Percentiles rank a stretch among this genome's conserved stretches.
These are phyloP conservation scores for cattle (Bos taurus) DNA, from an alignment of 2,113 vertebrate genomes.

Conservation along the genomic window DNA sequence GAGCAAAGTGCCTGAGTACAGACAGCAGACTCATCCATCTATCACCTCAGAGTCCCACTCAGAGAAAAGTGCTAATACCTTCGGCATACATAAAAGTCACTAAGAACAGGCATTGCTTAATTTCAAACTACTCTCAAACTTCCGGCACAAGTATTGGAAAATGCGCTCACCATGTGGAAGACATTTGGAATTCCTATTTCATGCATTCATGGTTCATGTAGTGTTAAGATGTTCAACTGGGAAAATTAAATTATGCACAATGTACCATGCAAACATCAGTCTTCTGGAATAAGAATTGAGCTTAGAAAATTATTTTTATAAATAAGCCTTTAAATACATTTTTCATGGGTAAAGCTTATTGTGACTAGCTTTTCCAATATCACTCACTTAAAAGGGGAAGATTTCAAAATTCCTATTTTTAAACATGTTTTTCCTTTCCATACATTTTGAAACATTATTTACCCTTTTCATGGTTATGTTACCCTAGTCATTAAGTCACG, in stretches of 20 bases:
- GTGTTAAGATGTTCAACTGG: slow-evolving; percentile 57
- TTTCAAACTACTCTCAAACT: slow-evolving; percentile 49
- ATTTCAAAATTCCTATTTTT: neutral
- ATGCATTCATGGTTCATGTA: slow-evolving; percentile 55
- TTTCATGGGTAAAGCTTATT: neutral
- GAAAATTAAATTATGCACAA: slow-evolving; percentile 64
- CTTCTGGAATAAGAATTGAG: slow-evolving; percentile 53
- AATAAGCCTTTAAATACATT: slow-evolving; percentile 25
- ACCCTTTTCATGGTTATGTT: neutral
- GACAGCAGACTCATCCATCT: slow-evolving; percentile 73
- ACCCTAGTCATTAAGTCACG: neutral
- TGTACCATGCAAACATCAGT: slow-evolving; percentile 39
- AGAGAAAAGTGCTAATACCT: slow-evolving; percentile 3
- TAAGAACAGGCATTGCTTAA: slow-evolving; percentile 50
- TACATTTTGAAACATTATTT: slow-evolving; percentile 13
- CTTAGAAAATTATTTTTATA: slow-evolving; percentile 44
- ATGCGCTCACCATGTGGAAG: slow-evolving; percentile 44
- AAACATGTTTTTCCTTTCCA: neutral
- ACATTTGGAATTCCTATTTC: slow-evolving; percentile 50
- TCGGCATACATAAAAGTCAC: slow-evolving; percentile 44
- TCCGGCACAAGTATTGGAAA: slow-evolving; percentile 39
- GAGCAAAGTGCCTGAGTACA: slow-evolving; percentile 72
- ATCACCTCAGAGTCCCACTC: slow-evolving; percentile 42
- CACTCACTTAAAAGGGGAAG: neutral
- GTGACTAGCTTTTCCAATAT: neutral